These are phyloP conservation scores for Cotesia congregata DNA, from an alignment of 2,888 invertebrate genomes.

Conservation along the genomic window DNA sequence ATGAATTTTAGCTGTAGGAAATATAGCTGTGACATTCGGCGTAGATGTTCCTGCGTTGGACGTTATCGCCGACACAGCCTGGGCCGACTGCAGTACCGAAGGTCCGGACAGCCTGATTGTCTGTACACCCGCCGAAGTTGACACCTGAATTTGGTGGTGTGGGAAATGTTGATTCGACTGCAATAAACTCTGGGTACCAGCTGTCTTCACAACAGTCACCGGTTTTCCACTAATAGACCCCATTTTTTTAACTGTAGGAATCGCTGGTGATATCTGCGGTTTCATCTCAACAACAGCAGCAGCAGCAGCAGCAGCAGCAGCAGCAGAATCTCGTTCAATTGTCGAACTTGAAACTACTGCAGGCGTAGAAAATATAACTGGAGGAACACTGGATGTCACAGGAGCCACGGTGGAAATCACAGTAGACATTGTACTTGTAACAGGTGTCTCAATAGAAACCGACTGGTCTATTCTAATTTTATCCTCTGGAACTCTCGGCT, in stretches of 20 bases:
- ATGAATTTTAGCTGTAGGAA: slow-evolving; percentile 69
- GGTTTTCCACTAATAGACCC: slow-evolving; percentile 58
- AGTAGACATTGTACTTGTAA: slow-evolving; percentile 48
- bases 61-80: slow-evolving; percentile 67
- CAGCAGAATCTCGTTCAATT: slow-evolving; percentile 37
- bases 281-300: slow-evolving; percentile 38
- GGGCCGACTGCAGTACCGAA: slow-evolving; percentile 67
- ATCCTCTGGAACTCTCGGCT: slow-evolving; percentile 47
- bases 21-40: slow-evolving; percentile 66
- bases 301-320: slow-evolving; percentile 34
- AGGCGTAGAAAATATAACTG: slow-evolving; percentile 32
- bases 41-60: slow-evolving; percentile 64
- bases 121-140: slow-evolving; percentile 71
- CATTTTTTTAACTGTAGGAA: slow-evolving; percentile 56
- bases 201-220: slow-evolving; percentile 65
- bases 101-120: slow-evolving; percentile 73
- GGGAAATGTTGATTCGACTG: slow-evolving; percentile 68
- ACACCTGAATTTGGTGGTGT: slow-evolving; percentile 69
- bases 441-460: slow-evolving; percentile 49
- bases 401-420: slow-evolving; percentile 44
- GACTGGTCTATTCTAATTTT: slow-evolving; percentile 52
- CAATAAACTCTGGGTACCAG: slow-evolving; percentile 62
- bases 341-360: slow-evolving; percentile 24
- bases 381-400: slow-evolving; percentile 26
- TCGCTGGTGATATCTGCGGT: slow-evolving; percentile 36